These are phyloP conservation scores for Watsonalla cultraria DNA, from an alignment of 2,888 invertebrate genomes.

Conservation along the genomic window DNA sequence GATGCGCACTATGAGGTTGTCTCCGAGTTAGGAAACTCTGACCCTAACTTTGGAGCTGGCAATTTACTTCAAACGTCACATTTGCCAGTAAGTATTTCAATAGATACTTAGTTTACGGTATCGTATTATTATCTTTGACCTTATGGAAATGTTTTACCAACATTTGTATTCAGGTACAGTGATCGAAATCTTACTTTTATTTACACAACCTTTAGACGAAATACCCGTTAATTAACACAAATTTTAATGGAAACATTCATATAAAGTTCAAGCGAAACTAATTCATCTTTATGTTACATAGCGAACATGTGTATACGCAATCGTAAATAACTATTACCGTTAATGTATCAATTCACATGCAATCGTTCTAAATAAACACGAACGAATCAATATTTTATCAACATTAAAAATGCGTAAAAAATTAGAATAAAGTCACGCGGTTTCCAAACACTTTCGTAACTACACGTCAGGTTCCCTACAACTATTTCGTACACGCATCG, in stretches of 20 bases:
- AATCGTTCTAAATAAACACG: neutral
- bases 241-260: conserved; percentile 16
- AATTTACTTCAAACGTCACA: neutral
- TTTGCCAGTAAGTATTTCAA: too few relatives aligned
- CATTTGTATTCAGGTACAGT: too few relatives aligned
- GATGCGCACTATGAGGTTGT: conserved; percentile 35
- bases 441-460: conserved; percentile 17
- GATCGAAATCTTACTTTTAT: neutral
- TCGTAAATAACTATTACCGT: conserved; percentile 1
- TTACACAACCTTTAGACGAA: neutral
- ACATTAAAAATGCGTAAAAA: too few relatives aligned
- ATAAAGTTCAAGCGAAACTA: conserved; percentile 26
- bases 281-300: conserved; percentile 6
- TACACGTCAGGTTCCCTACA: conserved; percentile 43
- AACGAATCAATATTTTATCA: too few relatives aligned
- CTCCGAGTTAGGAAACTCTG: conserved; percentile 24
- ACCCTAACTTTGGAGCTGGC: neutral
- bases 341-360: neutral
- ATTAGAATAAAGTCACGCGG: neutral
- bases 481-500: conserved; percentile 71
- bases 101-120: too few relatives aligned
- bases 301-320: neutral
- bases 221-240: neutral
- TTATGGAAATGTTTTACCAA: too few relatives aligned
- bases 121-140: too few relatives aligned